Percentiles rank a stretch among this genome's conserved stretches.
Conservation (phyloP, 1,140 invertebrate genomes). For the Bombus turneri region DNA sequence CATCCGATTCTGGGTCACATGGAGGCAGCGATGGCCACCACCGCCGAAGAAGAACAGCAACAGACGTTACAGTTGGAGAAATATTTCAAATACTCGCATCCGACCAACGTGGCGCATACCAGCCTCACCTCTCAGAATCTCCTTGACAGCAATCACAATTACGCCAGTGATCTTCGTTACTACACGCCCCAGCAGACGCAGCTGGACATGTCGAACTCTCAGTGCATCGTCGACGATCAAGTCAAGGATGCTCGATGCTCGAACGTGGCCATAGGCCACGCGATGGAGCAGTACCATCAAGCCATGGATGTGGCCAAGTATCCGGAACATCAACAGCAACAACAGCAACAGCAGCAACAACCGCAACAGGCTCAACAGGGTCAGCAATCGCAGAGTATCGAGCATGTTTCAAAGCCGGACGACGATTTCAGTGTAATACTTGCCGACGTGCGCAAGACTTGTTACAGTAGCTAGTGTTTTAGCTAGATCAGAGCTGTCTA, state of each 20-base stretch:
- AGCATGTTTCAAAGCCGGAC: conserved; percentile 85
- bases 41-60: conserved; percentile 78
- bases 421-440: conserved; percentile 94
- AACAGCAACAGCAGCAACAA: conserved; percentile 81
- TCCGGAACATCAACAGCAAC: conserved; percentile 77
- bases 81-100: conserved; percentile 82
- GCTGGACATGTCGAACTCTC: conserved; percentile 74
- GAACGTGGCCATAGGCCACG: conserved; percentile 69
- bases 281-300: conserved; percentile 79
- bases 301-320: conserved; percentile 78
- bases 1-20: conserved; percentile 74
- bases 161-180: conserved; percentile 81
- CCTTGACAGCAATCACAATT: conserved; percentile 83
- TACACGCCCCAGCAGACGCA: conserved; percentile 75
- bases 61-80: conserved; percentile 80
- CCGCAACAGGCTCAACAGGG: conserved; percentile 79
- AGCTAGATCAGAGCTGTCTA: neutral
- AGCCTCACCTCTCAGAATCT: conserved; percentile 76
- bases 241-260: conserved; percentile 76
- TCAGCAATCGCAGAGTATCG: conserved; percentile 76
- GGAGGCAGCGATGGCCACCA: conserved; percentile 68
- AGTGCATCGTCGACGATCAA: conserved; percentile 79
- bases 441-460: conserved; percentile 92
- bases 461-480: conserved; percentile 89
- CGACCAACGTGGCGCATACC: conserved; percentile 73